Percentiles rank a stretch among this genome's conserved stretches.
These are phyloP conservation scores for Euwallacea fornicatus DNA, from an alignment of 1,140 invertebrate species.

Conservation along the genomic window DNA sequence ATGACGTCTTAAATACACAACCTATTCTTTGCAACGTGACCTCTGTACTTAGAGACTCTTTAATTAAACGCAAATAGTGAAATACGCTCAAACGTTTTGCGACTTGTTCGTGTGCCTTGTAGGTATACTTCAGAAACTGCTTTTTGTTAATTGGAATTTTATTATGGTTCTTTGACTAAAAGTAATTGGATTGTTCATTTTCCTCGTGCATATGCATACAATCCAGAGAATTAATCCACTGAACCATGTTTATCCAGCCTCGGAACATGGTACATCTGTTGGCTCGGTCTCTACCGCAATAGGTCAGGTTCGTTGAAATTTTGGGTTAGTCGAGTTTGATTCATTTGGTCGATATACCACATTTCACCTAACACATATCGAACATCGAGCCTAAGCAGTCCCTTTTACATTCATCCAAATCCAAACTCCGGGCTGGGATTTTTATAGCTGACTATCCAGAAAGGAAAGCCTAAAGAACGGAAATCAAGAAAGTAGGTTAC, in stretches of 20 bases:
- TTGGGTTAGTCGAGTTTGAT: too few species aligned
- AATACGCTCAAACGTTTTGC: constrained; percentile 14
- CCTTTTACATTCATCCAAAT: too few species aligned
- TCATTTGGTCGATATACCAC: too few species aligned
- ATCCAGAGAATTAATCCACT: too few species aligned
- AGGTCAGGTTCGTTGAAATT: too few species aligned
- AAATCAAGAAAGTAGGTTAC: constrained; percentile 1
- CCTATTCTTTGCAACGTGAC: constrained; percentile 15
- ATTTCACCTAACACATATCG: too few species aligned
- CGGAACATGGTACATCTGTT: too few species aligned
- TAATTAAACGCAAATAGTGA: constrained; percentile 19
- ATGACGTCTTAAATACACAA: constrained; percentile 13
- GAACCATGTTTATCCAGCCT: too few species aligned
- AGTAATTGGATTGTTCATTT: background rate
- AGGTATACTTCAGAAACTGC: constrained; percentile 2
- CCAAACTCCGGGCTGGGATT: too few species aligned
- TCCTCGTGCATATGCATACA: background rate
- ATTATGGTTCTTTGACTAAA: background rate
- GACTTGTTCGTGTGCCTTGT: background rate
- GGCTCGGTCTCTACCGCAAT: too few species aligned
- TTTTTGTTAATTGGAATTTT: constrained; percentile 5
- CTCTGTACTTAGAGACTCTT: constrained; percentile 7
- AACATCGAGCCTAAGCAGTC: too few species aligned
- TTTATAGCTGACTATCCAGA: background rate
- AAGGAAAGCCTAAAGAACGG: background rate